Evolutionary conservation across 2,888 invertebrate species (phyloP).

Genomic region (Cosmia pyralina): DNA sequence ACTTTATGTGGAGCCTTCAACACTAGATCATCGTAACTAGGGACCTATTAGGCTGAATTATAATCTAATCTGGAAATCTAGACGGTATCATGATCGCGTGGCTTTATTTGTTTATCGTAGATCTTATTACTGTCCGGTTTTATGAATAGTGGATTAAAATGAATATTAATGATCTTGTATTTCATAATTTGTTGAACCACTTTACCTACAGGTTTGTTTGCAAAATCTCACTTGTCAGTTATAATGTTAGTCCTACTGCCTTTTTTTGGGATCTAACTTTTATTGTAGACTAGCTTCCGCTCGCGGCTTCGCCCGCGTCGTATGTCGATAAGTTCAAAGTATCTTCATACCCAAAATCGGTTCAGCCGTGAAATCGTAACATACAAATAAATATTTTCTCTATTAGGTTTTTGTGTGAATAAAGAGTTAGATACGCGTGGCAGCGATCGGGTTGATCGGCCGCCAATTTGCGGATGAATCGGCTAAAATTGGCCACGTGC

Average conservation of each 20-base stretch:
- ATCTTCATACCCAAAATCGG: no score
- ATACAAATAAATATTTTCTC: no score
- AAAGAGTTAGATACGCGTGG: slow-evolving; percentile 15
- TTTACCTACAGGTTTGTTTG: neutral
- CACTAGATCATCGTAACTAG: slow-evolving; percentile 36
- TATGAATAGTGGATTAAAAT: slow-evolving; percentile 1
- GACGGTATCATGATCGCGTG: slow-evolving; percentile 2
- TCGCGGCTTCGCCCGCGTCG: no score
- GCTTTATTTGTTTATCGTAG: slow-evolving; percentile 20
- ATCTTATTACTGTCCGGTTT: slow-evolving; percentile 9
- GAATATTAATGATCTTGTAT: slow-evolving; percentile 9
- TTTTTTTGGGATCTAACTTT: neutral
- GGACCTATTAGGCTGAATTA: slow-evolving; percentile 18
- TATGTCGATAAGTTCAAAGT: no score
- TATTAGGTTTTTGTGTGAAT: slow-evolving; percentile 4
- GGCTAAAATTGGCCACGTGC: slow-evolving; percentile 78
- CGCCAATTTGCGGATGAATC: slow-evolving; percentile 77
- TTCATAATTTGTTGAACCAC: slow-evolving; percentile 4
- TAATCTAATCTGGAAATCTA: slow-evolving; percentile 19
- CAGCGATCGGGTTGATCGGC: slow-evolving; percentile 51
- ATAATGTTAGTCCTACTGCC: neutral
- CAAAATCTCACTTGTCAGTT: neutral
- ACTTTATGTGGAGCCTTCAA: slow-evolving; percentile 21
- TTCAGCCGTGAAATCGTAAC: no score
- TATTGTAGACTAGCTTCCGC: neutral